Evolutionary conservation across 2,113 vertebrate genomes (phyloP).

Genomic region (Fulica atra): DNA sequence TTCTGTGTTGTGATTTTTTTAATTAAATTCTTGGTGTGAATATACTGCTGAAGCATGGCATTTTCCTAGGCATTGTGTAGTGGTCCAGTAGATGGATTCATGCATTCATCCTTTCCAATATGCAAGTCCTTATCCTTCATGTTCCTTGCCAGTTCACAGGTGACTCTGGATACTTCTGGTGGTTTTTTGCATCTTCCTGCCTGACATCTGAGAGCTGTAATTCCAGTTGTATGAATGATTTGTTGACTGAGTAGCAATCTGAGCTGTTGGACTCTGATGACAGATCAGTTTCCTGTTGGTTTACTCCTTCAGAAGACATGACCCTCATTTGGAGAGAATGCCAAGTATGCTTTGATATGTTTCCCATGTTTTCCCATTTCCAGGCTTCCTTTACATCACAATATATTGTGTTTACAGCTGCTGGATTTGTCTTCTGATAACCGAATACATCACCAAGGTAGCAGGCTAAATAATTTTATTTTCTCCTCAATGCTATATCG

Average conservation of each 20-base stretch:
- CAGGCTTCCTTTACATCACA: neutral
- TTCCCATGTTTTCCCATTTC: rapidly evolving
- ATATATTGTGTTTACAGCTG: neutral
- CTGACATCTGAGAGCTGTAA: neutral
- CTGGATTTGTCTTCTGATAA: neutral
- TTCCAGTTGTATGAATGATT: neutral
- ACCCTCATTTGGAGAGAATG: neutral
- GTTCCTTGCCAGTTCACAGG: neutral
- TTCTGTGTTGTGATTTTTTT: neutral
- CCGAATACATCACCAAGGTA: neutral
- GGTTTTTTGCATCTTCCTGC: neutral
- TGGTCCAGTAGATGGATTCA: neutral
- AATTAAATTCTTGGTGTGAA: neutral
- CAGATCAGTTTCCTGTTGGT: neutral
- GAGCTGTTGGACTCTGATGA: neutral
- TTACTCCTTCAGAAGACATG: neutral
- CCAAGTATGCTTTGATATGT: rapidly evolving
- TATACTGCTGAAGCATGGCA: neutral
- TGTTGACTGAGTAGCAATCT: neutral
- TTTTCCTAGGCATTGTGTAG: neutral
- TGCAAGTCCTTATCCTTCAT: neutral
- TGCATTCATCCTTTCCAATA: neutral
- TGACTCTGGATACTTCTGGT: neutral
- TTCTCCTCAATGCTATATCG: neutral
- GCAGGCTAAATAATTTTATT: neutral